Evolutionary conservation across 2,113 vertebrate genomes (phyloP).

Genomic region (Hymenochirus boettgeri): DNA sequence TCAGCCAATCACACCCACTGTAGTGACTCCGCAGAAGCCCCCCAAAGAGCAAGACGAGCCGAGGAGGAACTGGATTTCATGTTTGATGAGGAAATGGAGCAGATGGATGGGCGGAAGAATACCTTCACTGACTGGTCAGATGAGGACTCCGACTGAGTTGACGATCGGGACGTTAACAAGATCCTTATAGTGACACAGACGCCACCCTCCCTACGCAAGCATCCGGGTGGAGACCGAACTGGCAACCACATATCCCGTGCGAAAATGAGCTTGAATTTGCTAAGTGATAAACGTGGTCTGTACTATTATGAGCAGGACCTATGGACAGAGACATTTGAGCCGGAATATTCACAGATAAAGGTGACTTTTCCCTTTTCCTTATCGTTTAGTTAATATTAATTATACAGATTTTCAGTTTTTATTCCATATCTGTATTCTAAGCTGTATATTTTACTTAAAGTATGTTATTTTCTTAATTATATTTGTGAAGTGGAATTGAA

Average conservation of each 20-base stretch:
- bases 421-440: no score
- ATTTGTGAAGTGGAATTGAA: no score
- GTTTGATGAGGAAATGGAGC: slow-evolving; percentile 97
- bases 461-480: no score
- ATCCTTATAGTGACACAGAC: slow-evolving; percentile 97
- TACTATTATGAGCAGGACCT: slow-evolving; percentile 97
- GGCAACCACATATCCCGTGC: slow-evolving; percentile 89
- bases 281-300: slow-evolving; percentile 91
- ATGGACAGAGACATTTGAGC: slow-evolving; percentile 92
- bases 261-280: slow-evolving; percentile 88
- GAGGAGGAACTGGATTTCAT: slow-evolving; percentile 91
- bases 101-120: slow-evolving; percentile 94
- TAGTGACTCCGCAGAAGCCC: slow-evolving; percentile 48
- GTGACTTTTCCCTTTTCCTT: no score
- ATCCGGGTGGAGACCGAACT: slow-evolving; percentile 91
- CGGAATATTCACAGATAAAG: slow-evolving; percentile 96
- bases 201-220: slow-evolving; percentile 90
- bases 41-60: slow-evolving; percentile 86
- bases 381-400: no score
- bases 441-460: no score
- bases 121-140: slow-evolving; percentile 97
- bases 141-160: slow-evolving; percentile 90
- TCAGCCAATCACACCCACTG: slow-evolving; percentile 45
- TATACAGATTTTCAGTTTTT: no score
- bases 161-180: slow-evolving; percentile 94